Evolutionary conservation across 2,888 invertebrate species (phyloP).

Genomic region (Catonia carolina): DNA sequence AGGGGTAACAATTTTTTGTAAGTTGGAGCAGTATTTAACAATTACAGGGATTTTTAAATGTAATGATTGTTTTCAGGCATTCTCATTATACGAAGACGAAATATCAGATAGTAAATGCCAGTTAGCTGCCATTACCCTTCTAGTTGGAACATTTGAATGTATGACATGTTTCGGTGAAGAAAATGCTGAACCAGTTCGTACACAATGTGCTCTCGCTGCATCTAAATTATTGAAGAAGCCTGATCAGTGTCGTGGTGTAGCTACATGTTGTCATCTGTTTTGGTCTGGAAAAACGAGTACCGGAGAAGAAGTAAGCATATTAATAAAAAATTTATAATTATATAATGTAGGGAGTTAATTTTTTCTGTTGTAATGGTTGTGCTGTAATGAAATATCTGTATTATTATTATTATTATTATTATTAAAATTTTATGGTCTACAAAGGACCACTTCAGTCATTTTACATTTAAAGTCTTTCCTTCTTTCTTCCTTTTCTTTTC

Average conservation of each 20-base stretch:
- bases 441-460: too few relatives aligned
- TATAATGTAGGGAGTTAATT: too few relatives aligned
- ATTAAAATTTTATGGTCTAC: too few relatives aligned
- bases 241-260: conserved; percentile 94
- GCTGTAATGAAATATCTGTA: too few relatives aligned
- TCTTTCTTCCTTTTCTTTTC: too few relatives aligned
- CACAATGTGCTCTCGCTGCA: conserved; percentile 92
- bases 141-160: conserved; percentile 92
- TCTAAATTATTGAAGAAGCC: conserved; percentile 95
- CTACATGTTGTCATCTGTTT: conserved; percentile 90
- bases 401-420: too few relatives aligned
- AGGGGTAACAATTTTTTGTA: too few relatives aligned
- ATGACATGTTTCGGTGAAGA: conserved; percentile 93
- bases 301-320: conserved; percentile 44
- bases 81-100: conserved; percentile 96
- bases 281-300: conserved; percentile 75
- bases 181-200: conserved; percentile 92
- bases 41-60: too few relatives aligned
- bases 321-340: conserved; percentile 34
- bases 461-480: too few relatives aligned
- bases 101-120: conserved; percentile 97
- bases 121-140: conserved; percentile 88
- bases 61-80: conserved; percentile 71
- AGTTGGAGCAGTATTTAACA: too few relatives aligned
- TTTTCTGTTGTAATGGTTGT: too few relatives aligned